Conservation (phyloP, 1,140 invertebrate species). For the Drosophila murphyi region DNA sequence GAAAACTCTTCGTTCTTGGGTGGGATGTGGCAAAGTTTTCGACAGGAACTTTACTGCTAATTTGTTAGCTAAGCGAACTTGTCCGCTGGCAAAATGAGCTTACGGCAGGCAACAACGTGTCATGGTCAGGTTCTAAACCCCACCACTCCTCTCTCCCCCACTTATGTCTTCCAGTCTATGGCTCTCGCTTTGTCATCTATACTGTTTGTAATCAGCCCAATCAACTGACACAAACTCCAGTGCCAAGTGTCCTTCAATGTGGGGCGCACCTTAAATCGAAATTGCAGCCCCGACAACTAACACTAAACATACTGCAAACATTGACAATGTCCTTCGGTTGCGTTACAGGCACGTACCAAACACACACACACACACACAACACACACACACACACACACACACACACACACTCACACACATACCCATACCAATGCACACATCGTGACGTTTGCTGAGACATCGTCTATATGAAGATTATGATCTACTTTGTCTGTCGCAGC, state of each 20-base stretch:
- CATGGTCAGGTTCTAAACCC: slow-evolving; percentile 21
- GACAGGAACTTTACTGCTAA: slow-evolving; percentile 36
- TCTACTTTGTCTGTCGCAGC: slow-evolving; percentile 50
- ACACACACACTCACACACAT: slow-evolving; percentile 22
- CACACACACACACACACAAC: slow-evolving; percentile 25
- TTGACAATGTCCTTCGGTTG: slow-evolving; percentile 53
- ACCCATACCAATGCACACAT: neutral
- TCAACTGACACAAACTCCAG: slow-evolving; percentile 15
- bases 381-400: slow-evolving; percentile 11
- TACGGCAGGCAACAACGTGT: slow-evolving; percentile 12
- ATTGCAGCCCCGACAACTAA: slow-evolving; percentile 25
- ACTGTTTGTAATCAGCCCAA: slow-evolving; percentile 40
- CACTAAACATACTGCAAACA: slow-evolving; percentile 14
- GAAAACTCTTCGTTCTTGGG: slow-evolving; percentile 5
- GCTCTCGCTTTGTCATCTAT: neutral
- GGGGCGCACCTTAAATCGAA: slow-evolving; percentile 46
- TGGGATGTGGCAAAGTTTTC: slow-evolving; percentile 12
- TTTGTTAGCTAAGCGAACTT: slow-evolving; percentile 28
- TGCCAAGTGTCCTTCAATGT: slow-evolving; percentile 20
- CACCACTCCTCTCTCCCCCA: neutral
- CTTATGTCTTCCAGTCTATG: neutral
- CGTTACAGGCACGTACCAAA: slow-evolving; percentile 53
- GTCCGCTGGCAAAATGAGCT: slow-evolving; percentile 5
- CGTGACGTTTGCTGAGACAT: slow-evolving; percentile 34
- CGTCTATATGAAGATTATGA: slow-evolving; percentile 57